A percentile compares a stretch with the other conserved stretches of the same genome.
Evolutionary conservation across 2,888 invertebrate species (phyloP).

Genomic region (Sepioteuthis lessoniana): DNA sequence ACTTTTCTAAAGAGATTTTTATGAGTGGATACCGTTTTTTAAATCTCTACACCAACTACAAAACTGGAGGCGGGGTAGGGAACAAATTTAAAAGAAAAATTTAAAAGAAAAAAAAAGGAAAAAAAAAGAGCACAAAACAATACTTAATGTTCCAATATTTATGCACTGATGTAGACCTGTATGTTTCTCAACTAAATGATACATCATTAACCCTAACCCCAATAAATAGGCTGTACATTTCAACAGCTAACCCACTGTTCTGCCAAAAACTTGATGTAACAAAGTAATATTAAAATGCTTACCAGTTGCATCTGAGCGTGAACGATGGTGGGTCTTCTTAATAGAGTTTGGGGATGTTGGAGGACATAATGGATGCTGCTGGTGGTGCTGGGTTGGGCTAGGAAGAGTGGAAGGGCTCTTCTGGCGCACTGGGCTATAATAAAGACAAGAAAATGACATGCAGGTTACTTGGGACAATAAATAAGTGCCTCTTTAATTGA

Average conservation of each 20-base stretch:
- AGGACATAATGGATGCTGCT: slow-evolving; percentile 63
- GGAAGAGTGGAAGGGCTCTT: slow-evolving; percentile 63
- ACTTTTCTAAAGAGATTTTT: too few species aligned
- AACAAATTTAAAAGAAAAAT: too few species aligned
- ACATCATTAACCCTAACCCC: not conserved
- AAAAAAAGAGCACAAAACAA: too few species aligned
- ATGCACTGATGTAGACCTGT: too few species aligned
- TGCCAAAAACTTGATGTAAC: not conserved
- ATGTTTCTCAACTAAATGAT: not conserved
- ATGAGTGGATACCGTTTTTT: too few species aligned
- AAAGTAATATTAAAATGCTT: slow-evolving; percentile 43
- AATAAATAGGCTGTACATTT: not conserved
- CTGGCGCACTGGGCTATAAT: slow-evolving; percentile 65
- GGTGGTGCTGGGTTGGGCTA: slow-evolving; percentile 52
- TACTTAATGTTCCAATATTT: too few species aligned
- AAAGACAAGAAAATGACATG: not conserved
- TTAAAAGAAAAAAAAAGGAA: too few species aligned
- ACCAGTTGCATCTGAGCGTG: slow-evolving; percentile 84
- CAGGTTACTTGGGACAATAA: too few species aligned
- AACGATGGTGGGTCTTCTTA: slow-evolving; percentile 88
- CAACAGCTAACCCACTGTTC: not conserved
- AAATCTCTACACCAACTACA: too few species aligned
- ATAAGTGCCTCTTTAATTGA: too few species aligned
- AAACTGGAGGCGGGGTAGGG: too few species aligned
- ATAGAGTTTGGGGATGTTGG: slow-evolving; percentile 62